Evolutionary conservation across 2,888 invertebrate genomes (phyloP), one percentile per base, ranked within the genome.

Genomic region (Cephus sareptanus): DNA sequence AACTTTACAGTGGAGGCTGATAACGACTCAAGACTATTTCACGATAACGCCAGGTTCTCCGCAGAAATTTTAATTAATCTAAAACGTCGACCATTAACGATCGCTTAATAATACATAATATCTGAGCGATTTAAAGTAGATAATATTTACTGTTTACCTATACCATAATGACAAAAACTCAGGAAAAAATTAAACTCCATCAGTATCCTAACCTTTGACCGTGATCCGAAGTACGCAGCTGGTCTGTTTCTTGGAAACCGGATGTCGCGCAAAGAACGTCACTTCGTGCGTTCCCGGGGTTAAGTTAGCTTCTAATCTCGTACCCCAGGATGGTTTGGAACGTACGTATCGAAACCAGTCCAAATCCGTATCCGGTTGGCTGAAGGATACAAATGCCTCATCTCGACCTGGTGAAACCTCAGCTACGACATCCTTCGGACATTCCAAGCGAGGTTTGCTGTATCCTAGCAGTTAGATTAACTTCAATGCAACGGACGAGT

Each of bases 311-410:
- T 92, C 92, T 76, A 93, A 88, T 74, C 92, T 89, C 80, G 92
- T 92, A 3, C 93, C 93, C 93, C 93, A 93, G 9, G 91, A 87
- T 1, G 94, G 94, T 79, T 92, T 91, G 35, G 93, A 91, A 77
- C 91, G 91, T 77, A 93, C 92, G 85, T 93, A 92, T 79, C 93
- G 92, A 79, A 89, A 90, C 92, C 92, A 93, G 87, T 93, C 92
- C 73, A 93, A 92, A 87, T 93, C 93, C 70, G 93, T 93, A 79
- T 92, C 92, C 6, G 93, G 93, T 79, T 92, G 92, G 75, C 92
- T 92, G 81, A 93, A 92, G 70, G 91, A 91, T 70, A 93, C 92
- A 84, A 92, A 91, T 3, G 92, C 92, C 77, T 91, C 91, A 80
- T 90, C 91, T 81, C 92, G 89, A 74, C 92, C 91, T 9, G 92